A percentile compares a stretch with the other conserved stretches of the same genome.
Evolutionary conservation across 2,797 vertebrate species (phyloP).

Genomic region (Garrulus glandarius): DNA sequence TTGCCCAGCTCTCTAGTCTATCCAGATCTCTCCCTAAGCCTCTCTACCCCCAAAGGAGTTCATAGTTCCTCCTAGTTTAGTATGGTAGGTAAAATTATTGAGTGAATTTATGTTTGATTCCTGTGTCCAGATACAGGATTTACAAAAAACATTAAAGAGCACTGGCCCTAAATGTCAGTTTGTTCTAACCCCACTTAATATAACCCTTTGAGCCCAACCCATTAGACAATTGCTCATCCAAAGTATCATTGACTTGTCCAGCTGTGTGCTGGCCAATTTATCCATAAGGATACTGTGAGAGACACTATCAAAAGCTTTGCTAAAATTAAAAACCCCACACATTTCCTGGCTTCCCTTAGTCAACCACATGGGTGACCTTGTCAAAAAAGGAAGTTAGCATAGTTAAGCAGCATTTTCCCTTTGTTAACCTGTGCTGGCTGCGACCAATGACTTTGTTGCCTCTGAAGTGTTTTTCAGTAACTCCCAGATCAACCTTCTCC

Average conservation of each 20-base stretch:
- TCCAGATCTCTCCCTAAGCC: not conserved
- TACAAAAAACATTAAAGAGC: not conserved
- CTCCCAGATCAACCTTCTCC: not conserved
- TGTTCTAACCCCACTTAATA: not conserved
- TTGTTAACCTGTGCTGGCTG: rapidly evolving
- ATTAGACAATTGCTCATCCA: not conserved
- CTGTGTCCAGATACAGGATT: not conserved
- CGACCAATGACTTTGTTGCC: not conserved
- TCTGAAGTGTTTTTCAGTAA: not conserved
- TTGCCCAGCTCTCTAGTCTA: not conserved
- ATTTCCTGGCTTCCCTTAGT: not conserved
- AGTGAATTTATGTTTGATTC: not conserved
- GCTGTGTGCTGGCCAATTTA: not conserved
- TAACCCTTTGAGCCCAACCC: rapidly evolving
- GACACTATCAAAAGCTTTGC: not conserved
- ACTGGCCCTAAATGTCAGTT: not conserved
- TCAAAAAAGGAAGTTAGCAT: not conserved
- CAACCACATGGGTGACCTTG: not conserved
- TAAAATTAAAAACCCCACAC: rapidly evolving
- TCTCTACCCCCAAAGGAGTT: not conserved
- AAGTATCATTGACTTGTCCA: not conserved
- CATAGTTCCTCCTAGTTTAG: not conserved
- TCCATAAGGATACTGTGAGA: not conserved
- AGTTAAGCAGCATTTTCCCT: not conserved
- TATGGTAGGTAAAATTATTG: not conserved